These are phyloP conservation scores for Microctenopoma lineatum DNA, from an alignment of 2,797 vertebrate genomes.

Conservation along the genomic window DNA sequence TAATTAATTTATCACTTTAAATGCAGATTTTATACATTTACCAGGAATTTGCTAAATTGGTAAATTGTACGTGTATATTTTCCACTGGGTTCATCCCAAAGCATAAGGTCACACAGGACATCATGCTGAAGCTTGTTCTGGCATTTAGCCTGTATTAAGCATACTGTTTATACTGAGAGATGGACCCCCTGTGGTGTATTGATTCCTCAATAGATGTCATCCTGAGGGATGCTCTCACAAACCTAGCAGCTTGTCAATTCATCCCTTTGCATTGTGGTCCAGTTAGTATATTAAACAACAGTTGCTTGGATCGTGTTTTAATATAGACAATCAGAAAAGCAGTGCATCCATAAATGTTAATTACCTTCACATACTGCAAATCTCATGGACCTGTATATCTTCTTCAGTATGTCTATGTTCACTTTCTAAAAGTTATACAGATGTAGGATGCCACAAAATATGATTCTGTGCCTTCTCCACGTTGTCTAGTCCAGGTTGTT, in stretches of 20 bases:
- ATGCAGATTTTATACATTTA: neutral
- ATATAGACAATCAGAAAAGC: too few relatives aligned
- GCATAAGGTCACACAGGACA: constrained; percentile 66
- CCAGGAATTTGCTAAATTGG: too few relatives aligned
- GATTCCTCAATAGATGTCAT: constrained; percentile 69
- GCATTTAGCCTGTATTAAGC: constrained; percentile 60
- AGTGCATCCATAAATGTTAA: neutral
- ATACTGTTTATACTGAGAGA: constrained; percentile 61
- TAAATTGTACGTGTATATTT: neutral
- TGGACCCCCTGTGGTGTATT: constrained; percentile 66
- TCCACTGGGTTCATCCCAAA: constrained; percentile 20
- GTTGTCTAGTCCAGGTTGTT: constrained; percentile 44
- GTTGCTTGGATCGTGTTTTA: neutral
- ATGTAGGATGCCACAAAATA: neutral
- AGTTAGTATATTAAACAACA: constrained; percentile 37
- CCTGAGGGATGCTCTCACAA: constrained; percentile 63
- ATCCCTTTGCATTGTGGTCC: constrained; percentile 41
- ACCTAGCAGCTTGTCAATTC: constrained; percentile 57
- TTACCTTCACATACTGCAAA: neutral
- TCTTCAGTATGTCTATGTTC: constrained; percentile 3
- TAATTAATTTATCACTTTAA: too few relatives aligned
- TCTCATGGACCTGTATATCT: neutral
- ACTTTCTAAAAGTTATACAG: constrained; percentile 13
- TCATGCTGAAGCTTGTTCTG: constrained; percentile 42
- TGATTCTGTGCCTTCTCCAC: neutral